phyloP scores from a whole-genome alignment of 2,797 vertebrate species.

The Pterois miles region DNA sequence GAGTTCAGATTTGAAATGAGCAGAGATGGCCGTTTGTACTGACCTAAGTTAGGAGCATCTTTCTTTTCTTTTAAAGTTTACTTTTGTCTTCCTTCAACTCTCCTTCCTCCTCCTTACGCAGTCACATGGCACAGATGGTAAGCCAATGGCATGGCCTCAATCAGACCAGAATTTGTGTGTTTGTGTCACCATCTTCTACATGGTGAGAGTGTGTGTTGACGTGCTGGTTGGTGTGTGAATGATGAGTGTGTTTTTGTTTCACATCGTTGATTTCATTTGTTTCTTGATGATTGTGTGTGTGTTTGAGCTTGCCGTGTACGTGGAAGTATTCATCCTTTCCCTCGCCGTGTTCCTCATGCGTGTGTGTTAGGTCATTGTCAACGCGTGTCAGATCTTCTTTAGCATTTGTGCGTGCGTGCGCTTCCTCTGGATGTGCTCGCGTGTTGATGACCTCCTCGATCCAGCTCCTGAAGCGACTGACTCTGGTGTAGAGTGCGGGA shows the following conservation, averaged over 20 bases:
- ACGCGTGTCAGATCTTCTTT: constrained; percentile 15
- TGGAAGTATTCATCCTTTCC: constrained; percentile 19
- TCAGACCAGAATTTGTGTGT: constrained; percentile 63
- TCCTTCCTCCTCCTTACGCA: constrained; percentile 29
- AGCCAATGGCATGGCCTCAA: constrained; percentile 60
- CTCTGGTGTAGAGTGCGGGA: constrained; percentile 90
- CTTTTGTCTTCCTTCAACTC: constrained; percentile 8
- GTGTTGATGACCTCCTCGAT: constrained; percentile 84
- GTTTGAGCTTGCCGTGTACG: constrained; percentile 18
- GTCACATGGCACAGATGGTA: constrained; percentile 76
- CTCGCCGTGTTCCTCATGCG: background rate
- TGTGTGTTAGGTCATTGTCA: constrained; percentile 38
- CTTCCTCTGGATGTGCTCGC: background rate
- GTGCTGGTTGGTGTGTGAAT: constrained; percentile 41
- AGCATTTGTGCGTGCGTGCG: background rate
- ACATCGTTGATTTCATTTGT: constrained; percentile 52
- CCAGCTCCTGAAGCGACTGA: constrained; percentile 90
- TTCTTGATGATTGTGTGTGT: constrained; percentile 18
- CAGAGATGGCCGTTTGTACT: constrained; percentile 21
- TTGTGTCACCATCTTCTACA: constrained; percentile 26
- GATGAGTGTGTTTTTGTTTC: constrained; percentile 40
- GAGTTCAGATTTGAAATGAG: constrained; percentile 49
- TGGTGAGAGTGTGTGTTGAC: constrained; percentile 18
- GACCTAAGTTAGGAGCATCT: constrained; percentile 39
- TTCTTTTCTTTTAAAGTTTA: constrained; percentile 20